Percentiles rank a stretch among this genome's conserved stretches.
Evolutionary conservation across 2,888 invertebrate genomes (phyloP).

Genomic region (Dicyrtoma fusca): DNA sequence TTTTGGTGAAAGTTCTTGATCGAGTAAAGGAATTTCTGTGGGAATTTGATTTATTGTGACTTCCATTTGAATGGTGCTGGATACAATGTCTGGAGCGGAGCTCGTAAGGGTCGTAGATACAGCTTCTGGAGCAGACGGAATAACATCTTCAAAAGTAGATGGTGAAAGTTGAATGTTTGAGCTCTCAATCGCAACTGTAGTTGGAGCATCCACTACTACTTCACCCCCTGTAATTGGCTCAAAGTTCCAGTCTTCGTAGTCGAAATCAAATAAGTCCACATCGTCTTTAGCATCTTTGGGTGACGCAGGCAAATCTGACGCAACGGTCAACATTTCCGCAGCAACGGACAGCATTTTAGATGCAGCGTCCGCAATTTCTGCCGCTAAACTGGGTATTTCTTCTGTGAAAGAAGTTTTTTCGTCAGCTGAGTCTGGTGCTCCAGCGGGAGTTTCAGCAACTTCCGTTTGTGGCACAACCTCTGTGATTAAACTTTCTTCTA

Average conservation of each 20-base stretch:
- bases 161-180: too few relatives aligned
- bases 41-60: too few relatives aligned
- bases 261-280: conserved; percentile 30
- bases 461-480: neutral
- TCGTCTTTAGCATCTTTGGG: conserved; percentile 15
- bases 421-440: neutral
- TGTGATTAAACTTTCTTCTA: conserved; percentile 23
- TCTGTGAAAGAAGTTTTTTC: neutral
- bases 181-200: too few relatives aligned
- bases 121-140: neutral
- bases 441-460: neutral
- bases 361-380: conserved; percentile 33
- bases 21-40: too few relatives aligned
- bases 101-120: too few relatives aligned
- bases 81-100: too few relatives aligned
- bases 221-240: neutral
- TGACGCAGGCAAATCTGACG: conserved; percentile 10
- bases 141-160: too few relatives aligned
- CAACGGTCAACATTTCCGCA: conserved; percentile 20
- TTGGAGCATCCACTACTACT: too few relatives aligned
- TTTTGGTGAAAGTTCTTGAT: too few relatives aligned
- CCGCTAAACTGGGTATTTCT: conserved; percentile 29
- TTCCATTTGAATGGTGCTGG: too few relatives aligned
- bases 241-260: conserved; percentile 14
- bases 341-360: conserved; percentile 28